A percentile compares a stretch with the other conserved stretches of the same genome.
Evolutionary conservation across 2,888 invertebrate genomes (phyloP).

Genomic region (Muschampia staudingeri): DNA sequence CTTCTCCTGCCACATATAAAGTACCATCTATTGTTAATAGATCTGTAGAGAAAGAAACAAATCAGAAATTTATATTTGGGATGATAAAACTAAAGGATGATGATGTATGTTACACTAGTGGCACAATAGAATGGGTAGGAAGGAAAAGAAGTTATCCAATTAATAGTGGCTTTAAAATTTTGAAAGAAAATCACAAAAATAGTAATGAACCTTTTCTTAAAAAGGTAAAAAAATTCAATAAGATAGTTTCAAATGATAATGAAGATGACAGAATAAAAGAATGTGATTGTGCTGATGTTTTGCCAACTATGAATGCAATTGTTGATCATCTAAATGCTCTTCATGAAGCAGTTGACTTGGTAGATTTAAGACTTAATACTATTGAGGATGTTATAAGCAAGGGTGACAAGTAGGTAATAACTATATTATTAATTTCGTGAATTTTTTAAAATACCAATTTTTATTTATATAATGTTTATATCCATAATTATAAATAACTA

Average conservation of each 20-base stretch:
- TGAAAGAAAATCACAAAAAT: conserved; percentile 73
- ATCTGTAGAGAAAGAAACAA: conserved; percentile 68
- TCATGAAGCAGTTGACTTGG: conserved; percentile 89
- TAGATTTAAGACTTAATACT: conserved; percentile 90
- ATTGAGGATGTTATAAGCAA: conserved; percentile 84
- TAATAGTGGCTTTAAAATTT: conserved; percentile 86
- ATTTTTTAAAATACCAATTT: background rate
- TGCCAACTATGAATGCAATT: conserved; percentile 89
- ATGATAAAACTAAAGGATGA: conserved; percentile 85
- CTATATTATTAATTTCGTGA: background rate
- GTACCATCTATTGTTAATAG: conserved; percentile 78
- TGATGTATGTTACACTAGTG: conserved; percentile 89
- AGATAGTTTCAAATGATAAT: conserved; percentile 70
- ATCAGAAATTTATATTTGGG: conserved; percentile 80
- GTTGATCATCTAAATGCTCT: conserved; percentile 91
- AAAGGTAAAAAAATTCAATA: conserved; percentile 74
- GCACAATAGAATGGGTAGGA: conserved; percentile 88
- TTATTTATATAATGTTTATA: background rate
- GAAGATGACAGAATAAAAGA: conserved; percentile 73
- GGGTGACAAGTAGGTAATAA: conserved; percentile 68
- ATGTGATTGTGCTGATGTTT: conserved; percentile 86
- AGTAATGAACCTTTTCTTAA: conserved; percentile 74
- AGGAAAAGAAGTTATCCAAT: conserved; percentile 85
- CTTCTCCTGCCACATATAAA: conserved; percentile 80
- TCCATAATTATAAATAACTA: background rate